These are phyloP conservation scores for Synanthedon tipuliformis DNA, from an alignment of 2,888 invertebrate species.

Conservation along the genomic window DNA sequence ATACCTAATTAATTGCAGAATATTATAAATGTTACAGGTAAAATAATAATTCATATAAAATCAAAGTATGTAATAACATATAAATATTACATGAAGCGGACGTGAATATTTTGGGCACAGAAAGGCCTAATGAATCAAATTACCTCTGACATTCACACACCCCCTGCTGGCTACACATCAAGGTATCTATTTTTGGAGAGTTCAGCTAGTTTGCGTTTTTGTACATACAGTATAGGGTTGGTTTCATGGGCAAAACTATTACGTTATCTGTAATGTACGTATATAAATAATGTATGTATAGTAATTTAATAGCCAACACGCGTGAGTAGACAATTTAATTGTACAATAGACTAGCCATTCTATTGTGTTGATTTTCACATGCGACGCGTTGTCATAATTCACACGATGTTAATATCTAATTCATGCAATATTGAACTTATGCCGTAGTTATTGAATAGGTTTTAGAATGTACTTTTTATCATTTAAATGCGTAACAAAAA, in stretches of 20 bases:
- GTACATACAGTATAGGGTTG: not conserved
- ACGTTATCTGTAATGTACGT: not conserved
- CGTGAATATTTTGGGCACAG: not conserved
- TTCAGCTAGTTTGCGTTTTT: not conserved
- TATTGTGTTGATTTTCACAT: not conserved
- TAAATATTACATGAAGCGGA: too few species aligned
- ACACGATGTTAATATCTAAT: not conserved
- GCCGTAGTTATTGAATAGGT: too few species aligned
- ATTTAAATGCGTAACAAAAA: too few species aligned
- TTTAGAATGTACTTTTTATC: too few species aligned
- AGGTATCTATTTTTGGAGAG: constrained; percentile 8
- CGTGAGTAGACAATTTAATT: not conserved
- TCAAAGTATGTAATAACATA: too few species aligned
- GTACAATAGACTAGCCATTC: not conserved
- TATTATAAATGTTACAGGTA: too few species aligned
- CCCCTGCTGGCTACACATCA: constrained; percentile 5
- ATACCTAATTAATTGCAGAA: too few species aligned
- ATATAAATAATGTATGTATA: not conserved
- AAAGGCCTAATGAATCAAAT: not conserved
- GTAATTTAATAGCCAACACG: not conserved
- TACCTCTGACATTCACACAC: not conserved
- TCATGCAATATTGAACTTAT: too few species aligned
- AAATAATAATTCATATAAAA: too few species aligned
- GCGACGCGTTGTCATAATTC: not conserved
- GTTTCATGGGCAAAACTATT: not conserved